Evolutionary conservation across 30 jellyfish, hydroid and myxozoan species (phyloP).

Genomic region (Nemopilema nomurai): DNA sequence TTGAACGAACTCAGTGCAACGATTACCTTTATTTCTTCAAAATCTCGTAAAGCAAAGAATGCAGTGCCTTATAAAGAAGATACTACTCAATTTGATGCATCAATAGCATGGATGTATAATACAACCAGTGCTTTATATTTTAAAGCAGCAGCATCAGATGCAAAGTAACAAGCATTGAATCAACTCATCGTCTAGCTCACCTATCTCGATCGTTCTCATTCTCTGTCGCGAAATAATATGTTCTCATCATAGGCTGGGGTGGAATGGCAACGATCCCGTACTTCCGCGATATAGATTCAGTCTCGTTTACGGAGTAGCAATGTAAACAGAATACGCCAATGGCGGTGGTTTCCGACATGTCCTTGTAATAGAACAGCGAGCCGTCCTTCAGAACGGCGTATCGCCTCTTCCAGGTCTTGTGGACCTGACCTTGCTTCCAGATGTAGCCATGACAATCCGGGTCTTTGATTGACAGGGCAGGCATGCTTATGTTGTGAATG

Average conservation of each 20-base stretch:
- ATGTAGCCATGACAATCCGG: constrained; percentile 98
- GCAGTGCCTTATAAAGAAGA: too few species aligned
- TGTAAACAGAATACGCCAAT: constrained; percentile 89
- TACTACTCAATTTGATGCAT: too few species aligned
- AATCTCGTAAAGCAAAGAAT: too few species aligned
- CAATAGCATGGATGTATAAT: not conserved
- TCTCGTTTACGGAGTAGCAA: constrained; percentile 56
- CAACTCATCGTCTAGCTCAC: too few species aligned
- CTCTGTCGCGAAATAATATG: constrained; percentile 82
- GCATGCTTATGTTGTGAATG: constrained; percentile 89
- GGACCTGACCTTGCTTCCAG: constrained; percentile 91
- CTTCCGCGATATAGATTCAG: constrained; percentile 43
- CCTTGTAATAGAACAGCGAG: constrained; percentile 84
- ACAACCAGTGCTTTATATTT: not conserved
- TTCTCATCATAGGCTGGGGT: constrained; percentile 78
- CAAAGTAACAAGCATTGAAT: not conserved
- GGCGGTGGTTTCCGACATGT: constrained; percentile 90
- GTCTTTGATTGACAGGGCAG: constrained; percentile 89
- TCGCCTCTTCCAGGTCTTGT: constrained; percentile 87
- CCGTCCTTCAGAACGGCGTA: constrained; percentile 92
- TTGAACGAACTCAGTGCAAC: too few species aligned
- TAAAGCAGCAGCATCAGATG: too few species aligned
- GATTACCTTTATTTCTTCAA: too few species aligned
- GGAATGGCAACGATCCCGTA: constrained; percentile 79
- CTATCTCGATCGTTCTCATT: constrained; percentile 78